Conservation (phyloP, 2,888 invertebrate genomes). For the Clistopyga incitator region DNA sequence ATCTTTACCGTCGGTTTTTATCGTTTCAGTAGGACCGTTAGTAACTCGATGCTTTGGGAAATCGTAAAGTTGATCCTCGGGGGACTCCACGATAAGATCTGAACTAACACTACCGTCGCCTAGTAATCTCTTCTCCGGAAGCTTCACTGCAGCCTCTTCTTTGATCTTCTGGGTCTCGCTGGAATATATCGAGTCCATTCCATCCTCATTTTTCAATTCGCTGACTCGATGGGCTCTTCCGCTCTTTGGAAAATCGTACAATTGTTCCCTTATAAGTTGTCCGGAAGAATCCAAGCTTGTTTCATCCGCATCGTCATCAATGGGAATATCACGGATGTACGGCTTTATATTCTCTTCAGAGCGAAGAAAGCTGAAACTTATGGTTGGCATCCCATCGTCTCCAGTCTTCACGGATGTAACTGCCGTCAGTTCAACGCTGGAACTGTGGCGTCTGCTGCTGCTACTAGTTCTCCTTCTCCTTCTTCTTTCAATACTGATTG, state of each 20-base stretch:
- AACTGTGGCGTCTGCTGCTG: constrained; percentile 73
- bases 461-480: constrained; percentile 35
- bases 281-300: constrained; percentile 41
- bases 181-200: constrained; percentile 5
- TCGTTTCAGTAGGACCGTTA: neutral
- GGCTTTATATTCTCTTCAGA: constrained; percentile 64
- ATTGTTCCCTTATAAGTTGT: constrained; percentile 39
- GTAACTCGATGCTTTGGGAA: constrained; percentile 70
- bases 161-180: neutral
- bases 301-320: constrained; percentile 34
- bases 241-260: constrained; percentile 67
- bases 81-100: constrained; percentile 8
- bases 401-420: constrained; percentile 75
- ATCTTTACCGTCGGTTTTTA: neutral
- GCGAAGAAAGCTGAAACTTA: constrained; percentile 80
- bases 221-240: constrained; percentile 34
- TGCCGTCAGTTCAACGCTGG: constrained; percentile 79
- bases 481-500: constrained; percentile 42
- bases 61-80: constrained; percentile 73
- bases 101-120: constrained; percentile 27
- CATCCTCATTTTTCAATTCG: constrained; percentile 14
- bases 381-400: constrained; percentile 77
- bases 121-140: constrained; percentile 20
- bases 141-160: constrained; percentile 10
- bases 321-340: constrained; percentile 35